Conservation (phyloP, 2,113 vertebrate species). For the Grantiella picta region DNA sequence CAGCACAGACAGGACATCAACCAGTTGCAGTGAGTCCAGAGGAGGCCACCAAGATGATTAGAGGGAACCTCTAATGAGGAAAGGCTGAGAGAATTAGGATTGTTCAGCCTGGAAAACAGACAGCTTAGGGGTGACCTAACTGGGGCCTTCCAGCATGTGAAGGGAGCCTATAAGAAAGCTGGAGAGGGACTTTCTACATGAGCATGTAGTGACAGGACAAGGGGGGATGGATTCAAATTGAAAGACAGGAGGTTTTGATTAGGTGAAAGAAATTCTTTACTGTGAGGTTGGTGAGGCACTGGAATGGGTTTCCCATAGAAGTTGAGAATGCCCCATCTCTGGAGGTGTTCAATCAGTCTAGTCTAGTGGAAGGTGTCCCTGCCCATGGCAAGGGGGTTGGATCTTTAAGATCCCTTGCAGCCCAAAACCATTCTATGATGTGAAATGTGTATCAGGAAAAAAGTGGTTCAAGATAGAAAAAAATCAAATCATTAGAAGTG, state of each 20-base stretch:
- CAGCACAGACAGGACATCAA: fast-evolving
- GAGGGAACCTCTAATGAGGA: neutral
- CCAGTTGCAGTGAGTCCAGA: neutral
- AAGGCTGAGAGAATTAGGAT: neutral
- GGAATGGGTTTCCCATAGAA: neutral
- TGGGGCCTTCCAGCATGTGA: neutral
- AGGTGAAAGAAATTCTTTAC: neutral
- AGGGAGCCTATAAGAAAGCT: neutral
- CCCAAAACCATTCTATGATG: neutral
- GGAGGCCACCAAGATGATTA: neutral
- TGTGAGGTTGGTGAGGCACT: neutral
- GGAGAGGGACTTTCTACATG: neutral
- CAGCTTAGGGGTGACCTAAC: neutral
- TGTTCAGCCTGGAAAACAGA: neutral
- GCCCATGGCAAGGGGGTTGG: neutral
- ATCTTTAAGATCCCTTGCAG: neutral
- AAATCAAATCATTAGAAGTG: neutral
- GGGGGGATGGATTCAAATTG: neutral
- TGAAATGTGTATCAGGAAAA: neutral
- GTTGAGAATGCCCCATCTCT: neutral
- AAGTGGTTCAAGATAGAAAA: neutral
- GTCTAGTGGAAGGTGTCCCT: neutral
- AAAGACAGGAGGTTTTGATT: neutral
- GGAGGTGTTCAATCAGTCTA: neutral
- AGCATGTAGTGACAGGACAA: neutral